These are phyloP conservation scores for Rhyacichthys aspro DNA, from an alignment of 2,797 vertebrate genomes.

Conservation along the genomic window DNA sequence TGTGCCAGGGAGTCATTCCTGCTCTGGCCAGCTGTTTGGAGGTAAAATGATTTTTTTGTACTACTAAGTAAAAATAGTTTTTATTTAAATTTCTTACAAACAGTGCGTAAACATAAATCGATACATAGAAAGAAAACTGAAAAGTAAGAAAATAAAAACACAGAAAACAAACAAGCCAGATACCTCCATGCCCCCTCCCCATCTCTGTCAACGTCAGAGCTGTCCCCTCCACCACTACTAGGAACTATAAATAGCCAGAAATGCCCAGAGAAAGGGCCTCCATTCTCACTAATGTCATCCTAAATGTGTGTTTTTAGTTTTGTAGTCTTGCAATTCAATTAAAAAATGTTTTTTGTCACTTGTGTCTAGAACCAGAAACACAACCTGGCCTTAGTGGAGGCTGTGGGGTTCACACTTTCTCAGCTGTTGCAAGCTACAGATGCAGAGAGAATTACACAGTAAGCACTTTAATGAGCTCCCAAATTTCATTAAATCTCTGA, in stretches of 20 bases:
- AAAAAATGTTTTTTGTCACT: constrained; percentile 1
- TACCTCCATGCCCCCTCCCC: too few relatives aligned
- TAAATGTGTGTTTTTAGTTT: background rate
- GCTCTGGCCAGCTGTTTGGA: constrained; percentile 87
- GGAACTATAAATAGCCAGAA: too few relatives aligned
- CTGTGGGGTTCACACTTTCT: constrained; percentile 89
- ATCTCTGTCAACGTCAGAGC: too few relatives aligned
- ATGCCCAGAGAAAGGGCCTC: too few relatives aligned
- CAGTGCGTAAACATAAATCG: too few relatives aligned
- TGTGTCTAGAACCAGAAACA: constrained; percentile 82
- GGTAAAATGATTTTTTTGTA: constrained; percentile 69
- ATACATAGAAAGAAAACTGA: too few relatives aligned
- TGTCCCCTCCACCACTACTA: too few relatives aligned
- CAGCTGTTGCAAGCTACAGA: constrained; percentile 91
- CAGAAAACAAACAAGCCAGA: too few relatives aligned
- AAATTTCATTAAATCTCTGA: background rate
- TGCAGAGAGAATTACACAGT: constrained; percentile 87
- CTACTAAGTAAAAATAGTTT: too few relatives aligned
- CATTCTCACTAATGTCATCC: too few relatives aligned
- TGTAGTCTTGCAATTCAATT: background rate
- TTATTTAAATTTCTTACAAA: too few relatives aligned
- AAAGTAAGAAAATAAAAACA: too few relatives aligned
- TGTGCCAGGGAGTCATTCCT: constrained; percentile 91
- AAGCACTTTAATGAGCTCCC: constrained; percentile 51
- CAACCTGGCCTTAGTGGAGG: constrained; percentile 89